Evolutionary conservation across 1,140 invertebrate species (phyloP).

Genomic region (Brachystomella parvula): DNA sequence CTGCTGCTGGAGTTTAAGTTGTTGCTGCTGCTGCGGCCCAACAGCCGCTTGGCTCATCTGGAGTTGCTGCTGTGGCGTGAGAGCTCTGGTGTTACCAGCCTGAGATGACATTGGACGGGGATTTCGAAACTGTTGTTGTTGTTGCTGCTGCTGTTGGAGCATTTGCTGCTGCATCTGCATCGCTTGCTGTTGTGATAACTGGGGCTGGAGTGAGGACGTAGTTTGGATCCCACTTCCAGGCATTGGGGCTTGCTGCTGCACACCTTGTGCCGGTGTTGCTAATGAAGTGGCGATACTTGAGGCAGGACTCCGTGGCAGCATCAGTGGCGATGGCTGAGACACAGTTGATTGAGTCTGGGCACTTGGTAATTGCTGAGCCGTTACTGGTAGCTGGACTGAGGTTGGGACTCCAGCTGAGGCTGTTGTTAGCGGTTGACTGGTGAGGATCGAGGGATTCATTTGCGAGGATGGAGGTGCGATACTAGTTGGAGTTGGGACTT

Average conservation of each 20-base stretch:
- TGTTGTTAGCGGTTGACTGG: background rate
- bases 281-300: background rate
- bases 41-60: slow-evolving; percentile 21
- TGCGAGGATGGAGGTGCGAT: background rate
- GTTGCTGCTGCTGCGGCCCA: slow-evolving; percentile 41
- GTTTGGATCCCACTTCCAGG: slow-evolving; percentile 9
- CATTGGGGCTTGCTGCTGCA: slow-evolving; percentile 13
- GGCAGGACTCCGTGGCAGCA: slow-evolving; percentile 8
- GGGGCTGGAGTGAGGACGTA: slow-evolving; percentile 4
- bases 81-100: slow-evolving; percentile 34
- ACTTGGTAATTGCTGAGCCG: background rate
- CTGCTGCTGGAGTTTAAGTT: slow-evolving; percentile 41
- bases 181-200: slow-evolving; percentile 17
- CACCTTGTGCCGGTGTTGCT: slow-evolving; percentile 10
- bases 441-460: slow-evolving; percentile 7
- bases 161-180: slow-evolving; percentile 28
- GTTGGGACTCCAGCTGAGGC: background rate
- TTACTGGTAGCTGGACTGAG: background rate
- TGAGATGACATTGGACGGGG: background rate
- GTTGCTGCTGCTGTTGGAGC: slow-evolving; percentile 40
- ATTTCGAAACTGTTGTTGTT: slow-evolving; percentile 25
- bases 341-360: background rate
- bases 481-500: background rate
- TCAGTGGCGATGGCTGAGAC: slow-evolving; percentile 1
- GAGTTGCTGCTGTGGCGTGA: slow-evolving; percentile 27